Conservation (phyloP, 2,113 vertebrate genomes). For the Piprites chloris region DNA sequence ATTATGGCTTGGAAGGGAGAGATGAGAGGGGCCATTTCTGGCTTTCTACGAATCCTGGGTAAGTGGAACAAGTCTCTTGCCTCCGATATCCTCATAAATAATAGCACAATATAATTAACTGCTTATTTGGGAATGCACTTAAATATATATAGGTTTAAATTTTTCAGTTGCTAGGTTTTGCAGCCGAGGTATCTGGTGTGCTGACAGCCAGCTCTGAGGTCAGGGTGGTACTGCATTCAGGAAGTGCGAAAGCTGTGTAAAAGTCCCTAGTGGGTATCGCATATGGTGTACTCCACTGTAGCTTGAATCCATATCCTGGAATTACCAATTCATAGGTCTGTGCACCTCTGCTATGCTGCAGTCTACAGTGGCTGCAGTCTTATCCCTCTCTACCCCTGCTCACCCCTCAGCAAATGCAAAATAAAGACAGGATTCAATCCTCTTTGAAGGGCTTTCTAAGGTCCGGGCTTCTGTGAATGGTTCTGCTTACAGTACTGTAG, state of each 20-base stretch:
- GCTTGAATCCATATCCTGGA: background rate
- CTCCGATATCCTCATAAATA: background rate
- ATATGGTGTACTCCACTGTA: background rate
- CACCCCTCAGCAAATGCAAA: background rate
- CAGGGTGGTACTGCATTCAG: fast-evolving
- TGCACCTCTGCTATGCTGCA: background rate
- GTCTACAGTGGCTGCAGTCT: background rate
- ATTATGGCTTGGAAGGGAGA: background rate
- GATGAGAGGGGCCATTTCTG: background rate
- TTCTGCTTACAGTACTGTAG: background rate
- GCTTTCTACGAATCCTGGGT: background rate
- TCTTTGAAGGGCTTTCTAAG: background rate
- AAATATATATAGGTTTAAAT: background rate
- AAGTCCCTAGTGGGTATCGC: background rate
- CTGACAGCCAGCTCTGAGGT: background rate
- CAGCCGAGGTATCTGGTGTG: background rate
- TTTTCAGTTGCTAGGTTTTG: background rate
- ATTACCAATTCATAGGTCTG: background rate
- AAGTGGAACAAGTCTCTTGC: background rate
- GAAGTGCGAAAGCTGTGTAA: background rate
- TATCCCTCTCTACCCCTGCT: background rate
- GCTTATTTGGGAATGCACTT: background rate
- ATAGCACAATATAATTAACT: background rate
- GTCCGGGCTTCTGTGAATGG: background rate
- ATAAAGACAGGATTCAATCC: background rate